Percentiles rank a stretch among this genome's conserved stretches.
Evolutionary conservation across 2,113 vertebrate species (phyloP).

Genomic region (Oostethus manadensis): DNA sequence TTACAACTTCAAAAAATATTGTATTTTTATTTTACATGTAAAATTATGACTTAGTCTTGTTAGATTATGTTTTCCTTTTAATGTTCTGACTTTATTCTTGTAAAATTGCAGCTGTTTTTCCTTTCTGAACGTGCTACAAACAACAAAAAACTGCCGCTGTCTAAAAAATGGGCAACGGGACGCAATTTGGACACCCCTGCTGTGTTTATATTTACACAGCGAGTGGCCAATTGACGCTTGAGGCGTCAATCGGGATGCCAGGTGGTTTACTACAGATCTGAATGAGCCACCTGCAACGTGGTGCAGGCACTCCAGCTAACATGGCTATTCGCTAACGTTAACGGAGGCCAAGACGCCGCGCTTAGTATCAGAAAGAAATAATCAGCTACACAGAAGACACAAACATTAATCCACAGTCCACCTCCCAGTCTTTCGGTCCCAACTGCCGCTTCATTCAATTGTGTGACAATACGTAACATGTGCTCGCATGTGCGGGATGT

Average conservation of each 20-base stretch:
- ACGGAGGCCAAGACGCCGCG: constrained; percentile 7
- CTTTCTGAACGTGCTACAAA: too few relatives aligned
- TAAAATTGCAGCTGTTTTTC: too few relatives aligned
- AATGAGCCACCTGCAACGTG: constrained; percentile 35
- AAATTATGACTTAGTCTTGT: too few relatives aligned
- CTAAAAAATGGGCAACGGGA: too few relatives aligned
- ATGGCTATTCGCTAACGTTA: constrained; percentile 38
- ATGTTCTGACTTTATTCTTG: too few relatives aligned
- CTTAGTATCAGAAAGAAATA: constrained; percentile 1
- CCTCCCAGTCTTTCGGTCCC: not conserved
- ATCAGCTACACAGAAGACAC: not conserved
- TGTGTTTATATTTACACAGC: not conserved
- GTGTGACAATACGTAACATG: not conserved
- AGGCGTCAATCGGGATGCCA: constrained; percentile 26
- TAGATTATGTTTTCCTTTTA: too few relatives aligned
- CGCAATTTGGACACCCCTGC: too few relatives aligned
- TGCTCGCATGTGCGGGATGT: constrained; percentile 6
- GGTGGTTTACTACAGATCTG: constrained; percentile 31
- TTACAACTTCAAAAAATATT: too few relatives aligned
- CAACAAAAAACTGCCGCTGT: too few relatives aligned
- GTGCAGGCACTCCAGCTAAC: constrained; percentile 16
- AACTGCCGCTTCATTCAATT: constrained; percentile 19
- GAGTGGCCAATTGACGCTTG: constrained; percentile 16
- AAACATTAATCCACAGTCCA: not conserved
- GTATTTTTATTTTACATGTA: too few relatives aligned